phyloP scores from a whole-genome alignment of 2,797 vertebrate genomes.

The Epinephelus awoara region DNA sequence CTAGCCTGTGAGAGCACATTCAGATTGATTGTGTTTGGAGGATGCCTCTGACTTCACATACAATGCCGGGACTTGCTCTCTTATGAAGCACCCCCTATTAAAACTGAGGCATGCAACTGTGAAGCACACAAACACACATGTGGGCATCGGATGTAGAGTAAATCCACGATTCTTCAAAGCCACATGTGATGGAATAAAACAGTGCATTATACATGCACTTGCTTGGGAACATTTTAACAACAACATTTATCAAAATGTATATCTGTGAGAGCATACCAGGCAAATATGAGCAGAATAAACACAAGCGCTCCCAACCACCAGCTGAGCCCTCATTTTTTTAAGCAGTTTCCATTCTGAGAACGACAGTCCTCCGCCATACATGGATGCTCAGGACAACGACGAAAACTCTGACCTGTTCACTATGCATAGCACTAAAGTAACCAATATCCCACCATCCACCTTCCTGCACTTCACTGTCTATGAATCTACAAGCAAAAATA shows the following conservation, averaged over 20 bases:
- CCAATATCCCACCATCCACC: slow-evolving; percentile 6
- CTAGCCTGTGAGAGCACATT: slow-evolving; percentile 5
- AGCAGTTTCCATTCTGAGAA: not conserved
- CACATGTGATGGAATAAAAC: slow-evolving; percentile 1
- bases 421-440: not conserved
- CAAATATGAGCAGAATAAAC: not conserved
- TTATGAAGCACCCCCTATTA: not conserved
- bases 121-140: not conserved
- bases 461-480: slow-evolving; percentile 18
- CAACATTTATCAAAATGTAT: slow-evolving; percentile 1
- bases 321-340: not conserved
- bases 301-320: not conserved
- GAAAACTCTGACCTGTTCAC: not conserved
- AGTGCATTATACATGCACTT: not conserved
- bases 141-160: not conserved
- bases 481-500: slow-evolving; percentile 18
- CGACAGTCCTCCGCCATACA: not conserved
- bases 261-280: not conserved
- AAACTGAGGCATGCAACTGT: not conserved
- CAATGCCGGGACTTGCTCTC: not conserved
- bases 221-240: not conserved
- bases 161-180: not conserved
- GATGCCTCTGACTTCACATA: not conserved
- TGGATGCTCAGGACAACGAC: not conserved
- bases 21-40: not conserved